Evolutionary conservation across 2,888 invertebrate species (phyloP), one percentile per base, ranked within the genome.

Genomic region (Andrena camellia): DNA sequence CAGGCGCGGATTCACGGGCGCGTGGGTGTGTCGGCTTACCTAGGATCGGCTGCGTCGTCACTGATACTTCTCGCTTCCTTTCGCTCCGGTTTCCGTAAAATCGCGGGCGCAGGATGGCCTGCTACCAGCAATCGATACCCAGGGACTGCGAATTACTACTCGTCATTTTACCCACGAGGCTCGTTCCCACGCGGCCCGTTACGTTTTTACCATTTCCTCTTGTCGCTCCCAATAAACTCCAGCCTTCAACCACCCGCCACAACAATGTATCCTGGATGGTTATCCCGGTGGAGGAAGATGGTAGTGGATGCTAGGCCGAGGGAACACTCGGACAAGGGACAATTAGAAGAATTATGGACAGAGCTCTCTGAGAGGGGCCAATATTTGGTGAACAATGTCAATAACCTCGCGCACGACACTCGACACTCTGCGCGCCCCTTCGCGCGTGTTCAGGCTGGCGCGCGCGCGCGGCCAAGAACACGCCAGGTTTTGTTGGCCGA

Each of bases 341-440:
- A 62, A 73, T 70, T 76, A 72, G 64, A 67, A 73, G 83, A 67
- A 77, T 74, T 50, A 78, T 72, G 29, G 66, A 76, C 48, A 52
- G 62, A 66, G 68, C 35, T 71, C 68, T 77, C 60, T 69, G 74
- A 77, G 68, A 78, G 76, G 76, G 78, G 86, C 86, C 88, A 88
- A 91, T 91, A 90, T 91, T 91, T 89, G 87, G 89, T 86, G 86
- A 90, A 91, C 90, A 89, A 88, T 90, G 91, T 91, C 91, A 90
- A 90, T 91, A 92, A 92, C 91, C 91, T 78, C 79, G 81, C 79
- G 70, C 78, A 81, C 74, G 86, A 87, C 82, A 86, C 85, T 85
- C 81, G 84, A 83, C 77, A 76, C 42, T 42, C 74, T 64, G 31
- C 48, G 60, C 80, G 76, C 52, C 71, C 42, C 72, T 80, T 50